Evolutionary conservation across 1,140 invertebrate genomes (phyloP).

Genomic region (Adoxophyes honmai): DNA sequence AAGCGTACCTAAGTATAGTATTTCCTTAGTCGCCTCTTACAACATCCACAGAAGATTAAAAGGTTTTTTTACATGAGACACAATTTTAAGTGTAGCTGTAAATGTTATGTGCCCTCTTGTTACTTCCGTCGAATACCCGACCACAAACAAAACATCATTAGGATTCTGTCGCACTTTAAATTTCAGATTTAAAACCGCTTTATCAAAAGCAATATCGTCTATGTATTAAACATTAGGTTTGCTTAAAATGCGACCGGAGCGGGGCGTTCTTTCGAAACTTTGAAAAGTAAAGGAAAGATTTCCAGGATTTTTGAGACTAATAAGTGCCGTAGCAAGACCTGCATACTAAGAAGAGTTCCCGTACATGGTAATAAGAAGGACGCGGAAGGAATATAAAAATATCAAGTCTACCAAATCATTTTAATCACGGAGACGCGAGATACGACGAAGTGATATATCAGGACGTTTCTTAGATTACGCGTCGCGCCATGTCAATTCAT

Average conservation of each 20-base stretch:
- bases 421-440: slow-evolving; percentile 15
- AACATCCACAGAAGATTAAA: too few relatives aligned
- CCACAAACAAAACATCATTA: slow-evolving; percentile 66
- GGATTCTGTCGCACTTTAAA: slow-evolving; percentile 71
- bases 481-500: not conserved
- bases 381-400: slow-evolving; percentile 67
- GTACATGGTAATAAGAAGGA: slow-evolving; percentile 57
- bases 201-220: slow-evolving; percentile 73
- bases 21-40: too few relatives aligned
- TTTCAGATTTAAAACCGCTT: slow-evolving; percentile 73
- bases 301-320: slow-evolving; percentile 73
- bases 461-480: not conserved
- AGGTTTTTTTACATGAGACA: too few relatives aligned
- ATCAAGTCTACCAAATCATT: slow-evolving; percentile 37
- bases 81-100: too few relatives aligned
- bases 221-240: slow-evolving; percentile 72
- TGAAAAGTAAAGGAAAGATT: slow-evolving; percentile 50
- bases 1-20: too few relatives aligned
- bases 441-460: slow-evolving; percentile 7
- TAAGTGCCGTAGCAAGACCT: slow-evolving; percentile 60
- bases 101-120: too few relatives aligned
- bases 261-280: slow-evolving; percentile 52
- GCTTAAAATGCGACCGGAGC: slow-evolving; percentile 59
- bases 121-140: slow-evolving; percentile 32
- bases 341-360: slow-evolving; percentile 69